Evolutionary conservation across 1,140 invertebrate species (phyloP).

Genomic region (Paraescarpia echinospica): DNA sequence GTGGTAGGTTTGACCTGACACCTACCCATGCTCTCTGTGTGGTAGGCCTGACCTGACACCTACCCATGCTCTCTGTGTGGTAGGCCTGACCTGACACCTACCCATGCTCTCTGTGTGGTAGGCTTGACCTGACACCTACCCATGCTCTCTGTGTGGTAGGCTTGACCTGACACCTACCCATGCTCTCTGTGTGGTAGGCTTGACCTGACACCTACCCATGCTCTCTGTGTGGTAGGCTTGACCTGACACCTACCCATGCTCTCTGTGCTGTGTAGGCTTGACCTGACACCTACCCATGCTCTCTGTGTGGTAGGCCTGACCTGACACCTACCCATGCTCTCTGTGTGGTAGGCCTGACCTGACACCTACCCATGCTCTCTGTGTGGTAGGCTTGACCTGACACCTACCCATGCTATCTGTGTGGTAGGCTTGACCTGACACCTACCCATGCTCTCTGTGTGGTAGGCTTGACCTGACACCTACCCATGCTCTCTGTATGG

Average conservation of each 20-base stretch:
- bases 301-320: slow-evolving; percentile 64
- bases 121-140: slow-evolving; percentile 64
- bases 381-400: slow-evolving; percentile 66
- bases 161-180: slow-evolving; percentile 64
- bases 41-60: slow-evolving; percentile 64
- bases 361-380: slow-evolving; percentile 55
- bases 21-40: slow-evolving; percentile 57
- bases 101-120: slow-evolving; percentile 58
- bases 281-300: slow-evolving; percentile 56
- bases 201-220: slow-evolving; percentile 64
- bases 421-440: slow-evolving; percentile 65
- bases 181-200: slow-evolving; percentile 59
- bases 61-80: slow-evolving; percentile 58
- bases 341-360: slow-evolving; percentile 65
- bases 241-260: slow-evolving; percentile 56
- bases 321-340: slow-evolving; percentile 56
- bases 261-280: too few relatives aligned
- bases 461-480: slow-evolving; percentile 64
- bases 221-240: slow-evolving; percentile 64
- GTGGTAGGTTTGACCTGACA: slow-evolving; percentile 65
- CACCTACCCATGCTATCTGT: slow-evolving; percentile 56
- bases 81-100: slow-evolving; percentile 64
- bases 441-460: slow-evolving; percentile 57
- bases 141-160: slow-evolving; percentile 58
- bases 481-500: slow-evolving; percentile 58